A percentile compares a stretch with the other conserved stretches of the same genome.
These are phyloP conservation scores for Phortica okadai DNA, from an alignment of 2,888 invertebrate species.

Conservation along the genomic window DNA sequence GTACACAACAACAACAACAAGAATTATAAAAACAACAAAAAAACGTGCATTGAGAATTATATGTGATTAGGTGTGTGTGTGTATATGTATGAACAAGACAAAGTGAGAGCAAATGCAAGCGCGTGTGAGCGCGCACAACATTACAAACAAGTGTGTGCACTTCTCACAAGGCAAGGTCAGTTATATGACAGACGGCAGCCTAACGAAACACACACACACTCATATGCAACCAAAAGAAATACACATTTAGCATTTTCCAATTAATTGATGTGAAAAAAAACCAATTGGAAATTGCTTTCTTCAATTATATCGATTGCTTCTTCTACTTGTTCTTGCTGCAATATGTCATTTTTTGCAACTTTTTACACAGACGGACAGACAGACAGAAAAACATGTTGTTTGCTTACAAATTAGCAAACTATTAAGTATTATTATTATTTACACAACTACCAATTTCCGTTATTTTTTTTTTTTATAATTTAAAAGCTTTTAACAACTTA, in stretches of 20 bases:
- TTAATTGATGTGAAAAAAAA: constrained; percentile 25
- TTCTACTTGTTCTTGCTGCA: neutral
- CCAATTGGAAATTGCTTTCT: constrained; percentile 31
- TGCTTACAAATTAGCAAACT: too few species aligned
- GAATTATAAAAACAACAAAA: too few species aligned
- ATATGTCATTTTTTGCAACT: too few species aligned
- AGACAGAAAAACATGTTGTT: neutral
- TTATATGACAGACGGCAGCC: constrained; percentile 10
- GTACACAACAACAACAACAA: too few species aligned
- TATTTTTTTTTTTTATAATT: too few species aligned
- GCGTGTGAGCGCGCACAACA: neutral
- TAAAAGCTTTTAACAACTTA: too few species aligned
- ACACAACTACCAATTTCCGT: too few species aligned
- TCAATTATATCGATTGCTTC: neutral
- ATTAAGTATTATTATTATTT: too few species aligned
- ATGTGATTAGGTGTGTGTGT: neutral
- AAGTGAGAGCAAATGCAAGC: neutral
- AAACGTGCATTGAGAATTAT: too few species aligned
- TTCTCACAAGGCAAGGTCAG: neutral
- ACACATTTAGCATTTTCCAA: too few species aligned
- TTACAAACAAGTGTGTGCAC: neutral
- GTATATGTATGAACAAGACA: neutral
- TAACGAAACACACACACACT: neutral
- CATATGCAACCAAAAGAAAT: neutral
- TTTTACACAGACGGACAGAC: neutral